Percentiles rank a stretch among this genome's conserved stretches.
Evolutionary conservation across 2,888 invertebrate species (phyloP).

Genomic region (Apeira syringaria): DNA sequence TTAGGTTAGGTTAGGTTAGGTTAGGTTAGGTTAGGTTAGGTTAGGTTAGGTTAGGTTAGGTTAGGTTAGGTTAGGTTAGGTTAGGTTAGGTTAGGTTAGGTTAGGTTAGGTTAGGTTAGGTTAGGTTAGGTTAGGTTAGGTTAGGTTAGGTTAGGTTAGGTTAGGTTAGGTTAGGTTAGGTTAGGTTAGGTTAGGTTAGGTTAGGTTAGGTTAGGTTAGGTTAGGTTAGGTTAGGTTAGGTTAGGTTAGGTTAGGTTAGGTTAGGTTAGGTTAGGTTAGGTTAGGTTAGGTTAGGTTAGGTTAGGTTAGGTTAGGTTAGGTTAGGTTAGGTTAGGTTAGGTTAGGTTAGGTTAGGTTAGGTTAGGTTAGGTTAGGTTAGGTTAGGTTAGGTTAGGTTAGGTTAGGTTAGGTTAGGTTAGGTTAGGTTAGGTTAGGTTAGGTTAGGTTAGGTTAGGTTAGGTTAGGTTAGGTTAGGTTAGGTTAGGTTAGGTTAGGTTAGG

Average conservation of each 20-base stretch:
- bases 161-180: constrained; percentile 8
- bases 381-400: constrained; percentile 5
- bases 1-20: constrained; percentile 8
- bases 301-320: constrained; percentile 4
- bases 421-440: constrained; percentile 5
- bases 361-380: constrained; percentile 6
- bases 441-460: constrained; percentile 3
- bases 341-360: constrained; percentile 6
- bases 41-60: constrained; percentile 8
- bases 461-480: constrained; percentile 3
- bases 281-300: constrained; percentile 8
- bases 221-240: constrained; percentile 5
- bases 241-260: constrained; percentile 9
- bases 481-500: constrained; percentile 4
- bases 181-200: constrained; percentile 8
- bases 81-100: constrained; percentile 8
- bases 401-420: constrained; percentile 6
- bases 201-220: constrained; percentile 6
- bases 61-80: constrained; percentile 8
- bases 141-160: constrained; percentile 8
- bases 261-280: constrained; percentile 12
- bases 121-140: constrained; percentile 8
- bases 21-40: constrained; percentile 8
- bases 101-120: constrained; percentile 8
- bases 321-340: constrained; percentile 4